Evolutionary conservation across 2,113 vertebrate species (phyloP).

Genomic region (Ciconia stormi): DNA sequence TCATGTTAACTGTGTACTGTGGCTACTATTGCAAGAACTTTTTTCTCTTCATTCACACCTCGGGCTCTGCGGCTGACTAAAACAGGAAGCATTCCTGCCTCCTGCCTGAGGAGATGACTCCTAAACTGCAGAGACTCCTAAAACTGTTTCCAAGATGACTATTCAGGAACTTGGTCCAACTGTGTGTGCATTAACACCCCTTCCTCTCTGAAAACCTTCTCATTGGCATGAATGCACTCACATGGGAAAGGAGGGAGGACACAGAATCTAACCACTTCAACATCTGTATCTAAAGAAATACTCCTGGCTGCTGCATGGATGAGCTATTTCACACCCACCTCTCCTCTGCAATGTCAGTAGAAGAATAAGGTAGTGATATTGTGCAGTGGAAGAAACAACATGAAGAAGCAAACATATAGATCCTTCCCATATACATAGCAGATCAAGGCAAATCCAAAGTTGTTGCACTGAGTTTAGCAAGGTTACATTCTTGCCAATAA

Average conservation of each 20-base stretch:
- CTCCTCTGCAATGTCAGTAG: background rate
- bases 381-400: background rate
- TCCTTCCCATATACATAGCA: background rate
- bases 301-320: background rate
- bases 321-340: background rate
- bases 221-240: fast-evolving
- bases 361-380: background rate
- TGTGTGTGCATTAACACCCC: background rate
- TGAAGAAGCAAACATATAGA: background rate
- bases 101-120: background rate
- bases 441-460: background rate
- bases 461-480: background rate
- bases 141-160: background rate
- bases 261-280: background rate
- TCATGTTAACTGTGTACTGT: background rate
- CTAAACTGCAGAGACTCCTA: background rate
- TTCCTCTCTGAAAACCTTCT: background rate
- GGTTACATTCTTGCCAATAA: background rate
- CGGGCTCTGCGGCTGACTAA: background rate
- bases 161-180: background rate
- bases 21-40: background rate
- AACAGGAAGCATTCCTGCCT: background rate
- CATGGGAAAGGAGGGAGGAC: background rate
- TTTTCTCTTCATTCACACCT: background rate
- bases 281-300: background rate